Base-by-base conservation (phyloP, 64 coral and sea anemone species). In the Montipora cactus region DNA sequence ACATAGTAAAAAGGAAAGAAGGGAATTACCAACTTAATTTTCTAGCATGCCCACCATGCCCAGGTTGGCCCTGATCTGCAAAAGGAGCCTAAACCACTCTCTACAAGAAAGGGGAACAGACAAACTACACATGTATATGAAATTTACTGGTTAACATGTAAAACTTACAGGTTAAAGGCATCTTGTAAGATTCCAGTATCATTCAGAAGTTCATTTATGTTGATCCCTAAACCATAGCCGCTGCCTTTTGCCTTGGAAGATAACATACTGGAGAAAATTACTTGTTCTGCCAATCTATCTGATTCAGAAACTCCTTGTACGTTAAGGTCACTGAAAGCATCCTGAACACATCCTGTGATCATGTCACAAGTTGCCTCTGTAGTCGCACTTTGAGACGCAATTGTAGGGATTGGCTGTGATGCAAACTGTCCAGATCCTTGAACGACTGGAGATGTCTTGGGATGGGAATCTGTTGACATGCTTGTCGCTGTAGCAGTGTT, bases 221-320 rank as follows among this genome's bases (percentile, higher is more conserved):
- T 93, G 28, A 95, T 95, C 44, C 96, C 96, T 48, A 97, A 79
- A 73, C 96, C 96, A 77, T 97, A 97, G 6, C 96, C 96, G 85
- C 93, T 97, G 9, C 95, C 96, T 67, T 91, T 97, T 8, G 88
- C 90, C 6, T 81, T 88, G 13, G 84, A 85, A 11, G 92, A 88
- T 15, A 93, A 25, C 48, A 66, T 66, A 66, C 53, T 88, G 25
- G 79, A 88, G 50, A 88, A 93, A 57, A 93, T 93, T 9, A 93
- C 50, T 50, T 93, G 76, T 49, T 93, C 92, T 23, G 84, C 48
- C 37, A 88, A 88, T 11, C 78, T 58, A 8, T 79, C 58, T 74
- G 68, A 45, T 18, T 86, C 82, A 69, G 62, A 50, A 14, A 86
- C 66, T 50, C 66, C 82, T 12, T 86, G 82, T 20, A 86, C 82